Evolutionary conservation across 1,140 invertebrate genomes (phyloP).

Genomic region (Trichonephila clavipes): DNA sequence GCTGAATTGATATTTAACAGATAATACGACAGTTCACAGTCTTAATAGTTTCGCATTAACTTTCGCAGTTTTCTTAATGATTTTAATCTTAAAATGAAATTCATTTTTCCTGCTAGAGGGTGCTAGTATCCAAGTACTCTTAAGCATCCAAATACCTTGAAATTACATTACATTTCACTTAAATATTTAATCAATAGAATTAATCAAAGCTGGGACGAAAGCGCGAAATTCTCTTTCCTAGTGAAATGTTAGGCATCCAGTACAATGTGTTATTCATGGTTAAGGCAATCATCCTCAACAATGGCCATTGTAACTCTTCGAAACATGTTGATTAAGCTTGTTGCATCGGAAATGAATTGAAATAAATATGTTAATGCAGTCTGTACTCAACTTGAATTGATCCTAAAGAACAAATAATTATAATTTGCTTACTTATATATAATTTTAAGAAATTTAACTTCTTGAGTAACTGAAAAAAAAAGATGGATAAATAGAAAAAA

Average conservation of each 20-base stretch:
- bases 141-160: not conserved
- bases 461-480: too few relatives aligned
- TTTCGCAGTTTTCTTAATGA: too few relatives aligned
- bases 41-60: too few relatives aligned
- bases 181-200: not conserved
- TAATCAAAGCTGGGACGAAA: not conserved
- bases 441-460: too few relatives aligned
- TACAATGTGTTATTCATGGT: not conserved
- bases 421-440: too few relatives aligned
- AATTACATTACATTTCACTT: not conserved
- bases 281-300: not conserved
- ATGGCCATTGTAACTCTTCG: not conserved
- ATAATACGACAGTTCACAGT: too few relatives aligned
- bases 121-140: too few relatives aligned
- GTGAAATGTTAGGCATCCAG: not conserved
- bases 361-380: not conserved
- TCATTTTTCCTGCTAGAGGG: too few relatives aligned
- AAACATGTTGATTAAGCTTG: not conserved
- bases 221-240: not conserved
- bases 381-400: not conserved
- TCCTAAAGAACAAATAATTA: not conserved
- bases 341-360: not conserved
- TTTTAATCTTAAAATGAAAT: too few relatives aligned
- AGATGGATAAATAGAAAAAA: too few relatives aligned
- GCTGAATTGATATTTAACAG: too few relatives aligned